These are phyloP conservation scores for Gymnothorax javanicus DNA, from an alignment of 2,797 vertebrate species.

Conservation along the genomic window DNA sequence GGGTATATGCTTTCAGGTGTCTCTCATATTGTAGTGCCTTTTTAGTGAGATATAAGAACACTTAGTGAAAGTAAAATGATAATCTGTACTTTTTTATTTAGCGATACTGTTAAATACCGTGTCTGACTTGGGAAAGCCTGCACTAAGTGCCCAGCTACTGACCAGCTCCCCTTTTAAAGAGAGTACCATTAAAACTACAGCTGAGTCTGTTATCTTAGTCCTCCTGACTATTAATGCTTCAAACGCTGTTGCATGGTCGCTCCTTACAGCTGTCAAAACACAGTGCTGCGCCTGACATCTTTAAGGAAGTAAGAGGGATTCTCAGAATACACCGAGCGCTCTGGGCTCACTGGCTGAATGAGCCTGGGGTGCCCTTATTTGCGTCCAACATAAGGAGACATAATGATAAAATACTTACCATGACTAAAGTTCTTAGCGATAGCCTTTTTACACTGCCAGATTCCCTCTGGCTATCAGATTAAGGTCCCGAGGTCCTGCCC, in stretches of 20 bases:
- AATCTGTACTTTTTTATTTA: constrained; percentile 1
- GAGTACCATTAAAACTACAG: constrained; percentile 23
- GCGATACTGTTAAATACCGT: constrained; percentile 27
- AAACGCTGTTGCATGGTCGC: neutral
- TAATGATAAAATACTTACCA: constrained; percentile 28
- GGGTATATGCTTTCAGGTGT: neutral
- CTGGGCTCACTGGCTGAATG: neutral
- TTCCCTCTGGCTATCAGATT: constrained; percentile 34
- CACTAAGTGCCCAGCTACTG: neutral
- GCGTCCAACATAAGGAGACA: constrained; percentile 9
- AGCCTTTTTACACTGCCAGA: neutral
- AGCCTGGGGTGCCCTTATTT: neutral
- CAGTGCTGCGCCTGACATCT: neutral
- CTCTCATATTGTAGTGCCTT: neutral
- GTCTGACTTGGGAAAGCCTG: constrained; percentile 40
- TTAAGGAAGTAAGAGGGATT: neutral
- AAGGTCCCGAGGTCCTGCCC: constrained; percentile 28
- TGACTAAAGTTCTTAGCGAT: constrained; percentile 45
- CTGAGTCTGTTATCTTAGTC: constrained; percentile 30
- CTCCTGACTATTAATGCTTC: constrained; percentile 16
- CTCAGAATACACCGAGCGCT: constrained; percentile 3
- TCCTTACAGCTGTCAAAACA: neutral
- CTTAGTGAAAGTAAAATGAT: neutral
- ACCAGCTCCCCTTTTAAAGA: constrained; percentile 32
- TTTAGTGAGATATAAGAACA: neutral